Evolutionary conservation across 2,797 vertebrate genomes (phyloP).

Genomic region (Schizopygopsis pylzovi): DNA sequence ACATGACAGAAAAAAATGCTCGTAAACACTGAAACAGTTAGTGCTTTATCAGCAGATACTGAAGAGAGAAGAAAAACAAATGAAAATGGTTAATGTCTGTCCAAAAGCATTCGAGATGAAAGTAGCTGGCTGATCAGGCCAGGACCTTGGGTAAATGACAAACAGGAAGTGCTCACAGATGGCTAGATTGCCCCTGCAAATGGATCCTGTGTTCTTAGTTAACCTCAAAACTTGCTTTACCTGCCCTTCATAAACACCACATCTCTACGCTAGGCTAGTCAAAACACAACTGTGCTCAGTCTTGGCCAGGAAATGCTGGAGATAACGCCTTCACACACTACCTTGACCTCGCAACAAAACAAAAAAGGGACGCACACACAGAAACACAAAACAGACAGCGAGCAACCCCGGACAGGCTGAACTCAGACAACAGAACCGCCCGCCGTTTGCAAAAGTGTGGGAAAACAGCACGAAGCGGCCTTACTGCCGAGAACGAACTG

Average conservation of each 20-base stretch:
- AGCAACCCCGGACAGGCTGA: conserved; percentile 75
- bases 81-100: conserved; percentile 61
- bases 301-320: neutral
- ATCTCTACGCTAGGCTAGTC: conserved; percentile 13
- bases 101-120: conserved; percentile 56
- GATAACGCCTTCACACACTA: conserved; percentile 26
- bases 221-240: conserved; percentile 1
- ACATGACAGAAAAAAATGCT: neutral
- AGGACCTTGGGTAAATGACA: conserved; percentile 63
- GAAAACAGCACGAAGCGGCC: conserved; percentile 77
- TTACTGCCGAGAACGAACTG: conserved; percentile 59
- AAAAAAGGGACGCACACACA: neutral
- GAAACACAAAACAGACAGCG: conserved; percentile 44
- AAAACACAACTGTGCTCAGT: conserved; percentile 17
- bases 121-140: conserved; percentile 60
- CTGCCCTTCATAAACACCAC: neutral
- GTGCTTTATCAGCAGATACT: conserved; percentile 16
- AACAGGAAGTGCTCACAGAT: conserved; percentile 65
- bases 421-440: conserved; percentile 73
- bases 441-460: conserved; percentile 80
- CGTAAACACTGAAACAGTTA: neutral
- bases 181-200: conserved; percentile 49
- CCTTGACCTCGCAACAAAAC: conserved; percentile 1
- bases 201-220: conserved; percentile 50
- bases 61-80: conserved; percentile 28